Evolutionary conservation across 2,113 vertebrate genomes (phyloP).

Genomic region (Bos indicus): DNA sequence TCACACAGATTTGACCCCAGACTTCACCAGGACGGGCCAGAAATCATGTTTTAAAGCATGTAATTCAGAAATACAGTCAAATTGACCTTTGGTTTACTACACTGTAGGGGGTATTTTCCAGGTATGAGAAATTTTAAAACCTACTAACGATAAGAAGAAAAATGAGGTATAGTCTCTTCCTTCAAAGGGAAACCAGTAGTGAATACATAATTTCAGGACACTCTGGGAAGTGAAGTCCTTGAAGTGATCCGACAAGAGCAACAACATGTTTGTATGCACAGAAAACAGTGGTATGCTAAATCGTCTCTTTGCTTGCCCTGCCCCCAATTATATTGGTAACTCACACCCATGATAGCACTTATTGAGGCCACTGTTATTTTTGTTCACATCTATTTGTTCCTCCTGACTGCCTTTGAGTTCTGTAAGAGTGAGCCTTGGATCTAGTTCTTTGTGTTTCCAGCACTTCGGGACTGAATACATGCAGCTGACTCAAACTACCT

Average conservation of each 20-base stretch:
- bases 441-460: neutral
- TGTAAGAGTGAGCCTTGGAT: neutral
- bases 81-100: constrained; percentile 54
- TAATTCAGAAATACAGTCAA: constrained; percentile 30
- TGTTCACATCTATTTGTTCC: neutral
- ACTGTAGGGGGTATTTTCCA: neutral
- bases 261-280: neutral
- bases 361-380: neutral
- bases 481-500: neutral
- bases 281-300: neutral
- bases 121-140: neutral
- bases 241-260: neutral
- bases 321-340: neutral
- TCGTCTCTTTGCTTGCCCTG: neutral
- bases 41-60: constrained; percentile 9
- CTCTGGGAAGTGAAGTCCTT: neutral
- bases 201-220: neutral
- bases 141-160: neutral
- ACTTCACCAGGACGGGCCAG: constrained; percentile 2
- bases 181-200: neutral
- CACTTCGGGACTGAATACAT: neutral
- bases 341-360: no score
- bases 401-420: neutral
- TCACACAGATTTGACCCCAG: neutral
- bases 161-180: neutral